Conservation (phyloP, 2,888 invertebrate genomes). For the Macaria liturata region DNA sequence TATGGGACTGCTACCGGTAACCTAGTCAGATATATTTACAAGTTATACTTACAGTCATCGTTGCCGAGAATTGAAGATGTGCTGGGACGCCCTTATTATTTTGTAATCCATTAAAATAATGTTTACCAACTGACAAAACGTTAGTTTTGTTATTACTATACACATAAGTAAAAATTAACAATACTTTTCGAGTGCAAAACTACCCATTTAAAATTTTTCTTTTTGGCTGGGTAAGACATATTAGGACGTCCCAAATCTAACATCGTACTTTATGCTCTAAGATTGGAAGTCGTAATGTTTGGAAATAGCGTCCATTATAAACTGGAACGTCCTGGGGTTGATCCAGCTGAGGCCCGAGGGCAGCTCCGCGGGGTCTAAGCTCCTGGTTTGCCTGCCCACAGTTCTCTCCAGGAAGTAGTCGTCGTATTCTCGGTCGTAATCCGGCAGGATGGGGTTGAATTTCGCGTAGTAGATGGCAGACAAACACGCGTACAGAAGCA, state of each 20-base stretch:
- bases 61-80: constrained; percentile 39
- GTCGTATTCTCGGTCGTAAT: constrained; percentile 89
- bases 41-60: constrained; percentile 28
- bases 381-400: constrained; percentile 76
- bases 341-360: constrained; percentile 81
- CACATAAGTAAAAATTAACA: no score
- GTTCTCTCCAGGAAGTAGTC: constrained; percentile 89
- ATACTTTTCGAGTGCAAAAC: no score
- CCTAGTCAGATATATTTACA: constrained; percentile 24
- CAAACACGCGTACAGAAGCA: constrained; percentile 92
- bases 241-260: constrained; percentile 3
- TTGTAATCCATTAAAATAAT: no score
- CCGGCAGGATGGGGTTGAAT: constrained; percentile 91
- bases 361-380: constrained; percentile 61
- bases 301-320: constrained; percentile 84
- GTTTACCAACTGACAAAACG: no score
- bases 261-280: constrained; percentile 11
- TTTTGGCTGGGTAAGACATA: neutral
- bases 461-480: constrained; percentile 95
- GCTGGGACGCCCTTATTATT: neutral
- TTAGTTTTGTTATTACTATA: no score
- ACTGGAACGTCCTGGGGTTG: constrained; percentile 85
- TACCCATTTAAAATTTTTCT: no score
- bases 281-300: constrained; percentile 65
- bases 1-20: constrained; percentile 8